Evolutionary conservation across 2,888 invertebrate genomes (phyloP).

Genomic region (Thymelicus acteon): DNA sequence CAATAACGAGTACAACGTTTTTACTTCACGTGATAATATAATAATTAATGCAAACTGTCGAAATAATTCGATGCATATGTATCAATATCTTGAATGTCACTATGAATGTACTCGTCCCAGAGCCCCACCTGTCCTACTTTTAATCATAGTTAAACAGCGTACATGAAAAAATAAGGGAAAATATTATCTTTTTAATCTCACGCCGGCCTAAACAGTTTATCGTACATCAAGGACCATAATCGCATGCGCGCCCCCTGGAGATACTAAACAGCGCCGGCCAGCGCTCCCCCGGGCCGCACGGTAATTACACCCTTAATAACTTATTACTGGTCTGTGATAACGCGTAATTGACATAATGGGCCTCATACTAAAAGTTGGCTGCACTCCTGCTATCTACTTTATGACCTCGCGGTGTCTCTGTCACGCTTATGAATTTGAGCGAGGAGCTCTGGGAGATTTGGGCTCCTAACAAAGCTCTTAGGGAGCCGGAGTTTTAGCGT

Average conservation of each 20-base stretch:
- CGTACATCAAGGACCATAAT: conserved; percentile 41
- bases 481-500: conserved; percentile 3
- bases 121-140: too few species aligned
- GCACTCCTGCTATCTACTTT: conserved; percentile 16
- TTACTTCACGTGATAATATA: too few species aligned
- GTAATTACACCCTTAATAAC: conserved; percentile 47
- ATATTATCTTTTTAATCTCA: conserved; percentile 6
- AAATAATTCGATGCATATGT: not conserved
- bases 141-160: too few species aligned
- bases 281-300: conserved; percentile 38
- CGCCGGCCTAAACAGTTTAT: conserved; percentile 16
- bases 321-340: conserved; percentile 45
- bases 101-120: too few species aligned
- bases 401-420: conserved; percentile 8
- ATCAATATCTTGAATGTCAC: too few species aligned
- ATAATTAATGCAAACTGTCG: not conserved
- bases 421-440: conserved; percentile 11
- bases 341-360: conserved; percentile 44
- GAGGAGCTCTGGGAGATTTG: too few species aligned
- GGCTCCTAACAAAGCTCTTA: conserved; percentile 6
- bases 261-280: conserved; percentile 16
- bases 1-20: too few species aligned
- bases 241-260: conserved; percentile 30
- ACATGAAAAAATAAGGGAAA: not conserved
- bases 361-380: conserved; percentile 41